Percentiles rank a stretch among this genome's conserved stretches.
Evolutionary conservation across 2,113 vertebrate species (phyloP).

Genomic region (Leptodactylus fuscus): DNA sequence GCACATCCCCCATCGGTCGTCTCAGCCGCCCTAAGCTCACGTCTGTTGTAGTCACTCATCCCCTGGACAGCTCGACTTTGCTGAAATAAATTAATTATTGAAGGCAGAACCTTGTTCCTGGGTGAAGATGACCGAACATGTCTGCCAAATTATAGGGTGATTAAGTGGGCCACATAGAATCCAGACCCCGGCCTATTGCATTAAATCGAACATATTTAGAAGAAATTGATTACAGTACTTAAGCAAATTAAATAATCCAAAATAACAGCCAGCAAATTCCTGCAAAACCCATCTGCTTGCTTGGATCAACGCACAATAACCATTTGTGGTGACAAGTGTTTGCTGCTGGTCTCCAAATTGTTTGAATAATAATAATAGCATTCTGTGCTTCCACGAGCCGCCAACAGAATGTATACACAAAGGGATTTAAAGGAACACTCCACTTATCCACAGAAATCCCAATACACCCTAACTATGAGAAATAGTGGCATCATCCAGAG

Average conservation of each 20-base stretch:
- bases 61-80: not conserved
- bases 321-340: constrained; percentile 47
- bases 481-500: not conserved
- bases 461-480: not conserved
- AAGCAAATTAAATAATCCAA: constrained; percentile 51
- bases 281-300: constrained; percentile 41
- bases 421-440: not conserved
- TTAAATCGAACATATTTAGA: constrained; percentile 46
- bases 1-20: not conserved
- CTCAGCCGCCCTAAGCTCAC: not conserved
- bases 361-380: constrained; percentile 49
- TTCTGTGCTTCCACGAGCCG: constrained; percentile 10
- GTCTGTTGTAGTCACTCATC: not conserved
- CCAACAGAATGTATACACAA: not conserved
- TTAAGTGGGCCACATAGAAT: constrained; percentile 14
- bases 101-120: constrained; percentile 30
- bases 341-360: constrained; percentile 42
- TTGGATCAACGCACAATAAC: constrained; percentile 43
- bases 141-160: constrained; percentile 31
- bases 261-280: constrained; percentile 46
- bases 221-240: constrained; percentile 50
- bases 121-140: constrained; percentile 6
- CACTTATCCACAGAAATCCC: not conserved
- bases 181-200: constrained; percentile 38
- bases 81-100: constrained; percentile 24